A percentile compares a stretch with the other conserved stretches of the same genome.
Conservation (phyloP, 2,888 invertebrate genomes). For the Pseudanteris insignis region DNA sequence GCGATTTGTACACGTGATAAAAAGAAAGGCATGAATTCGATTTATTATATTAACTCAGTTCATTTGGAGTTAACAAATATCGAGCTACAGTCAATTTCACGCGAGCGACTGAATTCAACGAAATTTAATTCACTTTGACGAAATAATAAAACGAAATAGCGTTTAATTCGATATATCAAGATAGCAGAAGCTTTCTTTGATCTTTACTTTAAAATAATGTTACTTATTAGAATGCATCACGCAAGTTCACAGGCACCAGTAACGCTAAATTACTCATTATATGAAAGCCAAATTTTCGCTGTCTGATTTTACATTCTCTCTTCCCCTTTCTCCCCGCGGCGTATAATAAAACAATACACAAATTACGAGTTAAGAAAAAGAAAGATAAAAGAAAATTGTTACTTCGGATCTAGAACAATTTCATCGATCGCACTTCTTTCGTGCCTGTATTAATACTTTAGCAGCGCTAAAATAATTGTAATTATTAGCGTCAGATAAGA, state of each 20-base stretch:
- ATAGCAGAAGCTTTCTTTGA: slow-evolving; percentile 9
- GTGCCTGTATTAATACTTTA: slow-evolving; percentile 24
- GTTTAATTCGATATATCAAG: slow-evolving; percentile 17
- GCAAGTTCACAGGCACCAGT: slow-evolving; percentile 28
- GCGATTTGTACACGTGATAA: too few species aligned
- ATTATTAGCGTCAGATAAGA: too few species aligned
- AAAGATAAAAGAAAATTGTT: slow-evolving; percentile 23
- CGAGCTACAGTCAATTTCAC: neutral
- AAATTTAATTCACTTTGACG: slow-evolving; percentile 1
- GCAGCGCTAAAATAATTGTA: slow-evolving; percentile 12
- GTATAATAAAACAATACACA: slow-evolving; percentile 24
- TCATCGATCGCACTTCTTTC: slow-evolving; percentile 25
- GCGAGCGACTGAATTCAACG: neutral
- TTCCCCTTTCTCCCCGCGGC: neutral
- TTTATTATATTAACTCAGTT: too few species aligned
- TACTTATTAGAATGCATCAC: slow-evolving; percentile 40
- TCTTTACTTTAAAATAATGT: slow-evolving; percentile 31
- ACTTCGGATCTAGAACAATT: slow-evolving; percentile 13
- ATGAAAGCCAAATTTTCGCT: slow-evolving; percentile 30
- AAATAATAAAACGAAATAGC: slow-evolving; percentile 2
- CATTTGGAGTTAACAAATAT: neutral
- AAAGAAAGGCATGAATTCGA: too few species aligned
- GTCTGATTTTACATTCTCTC: slow-evolving; percentile 25
- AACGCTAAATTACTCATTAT: slow-evolving; percentile 39
- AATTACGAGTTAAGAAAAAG: slow-evolving; percentile 24